Evolutionary conservation across 2,797 vertebrate genomes (phyloP).

Genomic region (Micrastur ruficollis): DNA sequence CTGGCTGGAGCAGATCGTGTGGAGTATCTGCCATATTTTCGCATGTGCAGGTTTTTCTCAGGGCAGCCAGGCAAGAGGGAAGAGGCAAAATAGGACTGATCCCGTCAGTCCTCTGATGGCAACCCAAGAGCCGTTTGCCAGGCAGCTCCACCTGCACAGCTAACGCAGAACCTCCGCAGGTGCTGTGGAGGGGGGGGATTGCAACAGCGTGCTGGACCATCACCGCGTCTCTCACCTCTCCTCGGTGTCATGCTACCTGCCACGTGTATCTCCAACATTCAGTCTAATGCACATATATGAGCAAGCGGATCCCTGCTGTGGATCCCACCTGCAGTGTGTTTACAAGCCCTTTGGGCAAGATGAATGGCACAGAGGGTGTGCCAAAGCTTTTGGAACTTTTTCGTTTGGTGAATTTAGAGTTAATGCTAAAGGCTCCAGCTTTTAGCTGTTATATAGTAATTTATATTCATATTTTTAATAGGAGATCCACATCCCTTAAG

Average conservation of each 20-base stretch:
- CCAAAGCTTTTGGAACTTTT: background rate
- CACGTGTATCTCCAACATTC: background rate
- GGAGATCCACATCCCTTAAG: background rate
- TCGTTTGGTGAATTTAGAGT: background rate
- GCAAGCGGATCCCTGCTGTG: background rate
- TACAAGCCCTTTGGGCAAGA: background rate
- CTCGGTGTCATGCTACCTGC: background rate
- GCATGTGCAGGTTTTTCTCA: background rate
- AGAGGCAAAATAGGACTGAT: background rate
- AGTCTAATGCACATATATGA: fast-evolving
- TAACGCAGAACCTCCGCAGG: background rate
- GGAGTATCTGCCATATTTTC: background rate
- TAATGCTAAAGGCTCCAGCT: background rate
- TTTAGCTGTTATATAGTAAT: background rate
- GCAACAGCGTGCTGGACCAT: fast-evolving
- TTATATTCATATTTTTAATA: background rate
- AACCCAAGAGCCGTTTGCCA: background rate
- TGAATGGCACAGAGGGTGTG: background rate
- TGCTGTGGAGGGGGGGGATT: background rate
- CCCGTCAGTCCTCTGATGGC: background rate
- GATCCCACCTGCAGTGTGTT: background rate
- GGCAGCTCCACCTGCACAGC: fast-evolving
- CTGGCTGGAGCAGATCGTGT: background rate
- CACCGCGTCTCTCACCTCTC: background rate
- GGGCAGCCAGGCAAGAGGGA: background rate